A percentile compares a stretch with the other conserved stretches of the same genome.
Conservation (phyloP, 2,888 invertebrate species). For the Nineta flava region DNA sequence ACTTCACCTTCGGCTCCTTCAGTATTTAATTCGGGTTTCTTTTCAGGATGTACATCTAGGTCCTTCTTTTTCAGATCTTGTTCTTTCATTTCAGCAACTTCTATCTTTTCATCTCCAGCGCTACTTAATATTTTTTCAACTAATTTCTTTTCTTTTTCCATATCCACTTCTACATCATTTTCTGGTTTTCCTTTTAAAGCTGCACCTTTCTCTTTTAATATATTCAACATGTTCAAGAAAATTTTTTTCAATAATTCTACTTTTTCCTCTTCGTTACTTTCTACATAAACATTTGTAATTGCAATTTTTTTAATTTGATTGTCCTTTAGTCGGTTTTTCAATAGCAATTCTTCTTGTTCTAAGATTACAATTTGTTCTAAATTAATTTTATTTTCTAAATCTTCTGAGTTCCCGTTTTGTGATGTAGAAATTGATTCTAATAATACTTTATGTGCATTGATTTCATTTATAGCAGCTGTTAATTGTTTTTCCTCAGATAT, state of each 20-base stretch:
- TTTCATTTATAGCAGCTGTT: conserved; percentile 6
- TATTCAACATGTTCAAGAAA: conserved; percentile 12
- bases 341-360: conserved; percentile 8
- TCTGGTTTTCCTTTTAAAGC: background rate
- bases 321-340: no score
- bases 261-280: conserved; percentile 9
- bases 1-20: no score
- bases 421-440: conserved; percentile 10
- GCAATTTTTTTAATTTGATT: background rate
- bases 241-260: conserved; percentile 14
- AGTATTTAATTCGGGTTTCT: background rate
- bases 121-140: conserved; percentile 9
- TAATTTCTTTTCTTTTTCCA: no score
- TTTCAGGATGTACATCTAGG: conserved; percentile 4
- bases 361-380: conserved; percentile 7
- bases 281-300: conserved; percentile 8
- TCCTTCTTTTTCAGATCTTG: conserved; percentile 11
- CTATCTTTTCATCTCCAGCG: conserved; percentile 7
- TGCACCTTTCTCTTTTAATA: conserved; percentile 11
- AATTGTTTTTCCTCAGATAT: no score
- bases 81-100: conserved; percentile 12
- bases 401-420: background rate
- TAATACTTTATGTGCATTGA: conserved; percentile 8
- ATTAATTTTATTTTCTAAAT: background rate
- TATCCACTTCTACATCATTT: no score